A percentile compares a stretch with the other conserved stretches of the same genome.
Conservation (phyloP, 2,797 vertebrate genomes). For the Gastrophryne carolinensis region DNA sequence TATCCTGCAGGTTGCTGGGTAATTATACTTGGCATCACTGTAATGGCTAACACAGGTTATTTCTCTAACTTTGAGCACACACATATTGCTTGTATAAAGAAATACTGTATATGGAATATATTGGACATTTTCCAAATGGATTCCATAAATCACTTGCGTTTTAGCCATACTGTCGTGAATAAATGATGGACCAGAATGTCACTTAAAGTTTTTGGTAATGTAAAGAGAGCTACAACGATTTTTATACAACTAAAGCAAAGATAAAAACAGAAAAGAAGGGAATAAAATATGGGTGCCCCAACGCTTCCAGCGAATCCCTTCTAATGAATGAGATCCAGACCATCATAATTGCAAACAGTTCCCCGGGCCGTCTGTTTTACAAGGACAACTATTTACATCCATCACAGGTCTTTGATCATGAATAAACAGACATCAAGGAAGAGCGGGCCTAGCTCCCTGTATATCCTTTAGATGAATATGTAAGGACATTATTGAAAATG, state of each 20-base stretch:
- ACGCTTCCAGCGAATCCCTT: constrained; percentile 44
- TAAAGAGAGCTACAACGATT: not conserved
- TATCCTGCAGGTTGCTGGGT: constrained; percentile 27
- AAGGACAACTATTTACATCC: constrained; percentile 49
- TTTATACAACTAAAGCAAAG: not conserved
- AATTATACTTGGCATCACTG: constrained; percentile 38
- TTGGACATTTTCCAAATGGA: constrained; percentile 25
- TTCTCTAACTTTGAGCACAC: constrained; percentile 22
- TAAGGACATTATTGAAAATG: constrained; percentile 37
- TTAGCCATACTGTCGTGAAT: constrained; percentile 26
- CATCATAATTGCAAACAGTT: constrained; percentile 45
- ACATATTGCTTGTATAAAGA: constrained; percentile 12
- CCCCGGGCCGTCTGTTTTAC: constrained; percentile 38
- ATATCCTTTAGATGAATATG: constrained; percentile 46
- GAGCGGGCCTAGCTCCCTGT: constrained; percentile 43
- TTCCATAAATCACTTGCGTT: constrained; percentile 31
- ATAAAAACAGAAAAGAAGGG: not conserved
- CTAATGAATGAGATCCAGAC: constrained; percentile 49
- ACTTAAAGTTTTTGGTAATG: constrained; percentile 11
- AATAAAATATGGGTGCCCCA: constrained; percentile 40
- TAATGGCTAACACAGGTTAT: constrained; percentile 40
- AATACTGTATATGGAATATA: constrained; percentile 26
- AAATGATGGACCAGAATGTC: constrained; percentile 38
- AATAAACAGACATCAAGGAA: constrained; percentile 51
- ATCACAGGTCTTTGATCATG: constrained; percentile 49